Base-by-base conservation (phyloP, 2,797 vertebrate genomes). In the Sebastes kiyomatsui region DNA sequence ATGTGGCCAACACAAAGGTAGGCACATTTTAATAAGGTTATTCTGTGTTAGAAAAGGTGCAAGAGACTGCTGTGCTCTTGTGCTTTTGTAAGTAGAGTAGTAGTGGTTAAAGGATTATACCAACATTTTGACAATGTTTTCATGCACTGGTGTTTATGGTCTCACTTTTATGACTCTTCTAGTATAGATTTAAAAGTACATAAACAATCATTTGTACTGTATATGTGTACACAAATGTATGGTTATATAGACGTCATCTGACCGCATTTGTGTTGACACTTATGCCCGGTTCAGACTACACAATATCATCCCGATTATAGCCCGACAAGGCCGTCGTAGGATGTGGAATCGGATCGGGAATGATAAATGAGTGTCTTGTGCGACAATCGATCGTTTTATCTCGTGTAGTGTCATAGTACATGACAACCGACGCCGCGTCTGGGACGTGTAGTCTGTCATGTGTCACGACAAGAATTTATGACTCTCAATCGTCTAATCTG, bases 1-100 rank as follows among this genome's bases (percentile, higher is more conserved):
- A 99, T 42, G 98, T 99, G 91, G 99, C 98, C 83, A 99, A 97
- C 95, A 99, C 99, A 2, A 99, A 99, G 98, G 99, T 99, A 93
- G 6, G 60, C 3, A 35, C 4, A 12, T 72, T 62, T 74, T 28
- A 28, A 70, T 28, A 28, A 25, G 2, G 52, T 75, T 0, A 66
- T 73, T 69, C 13, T 46, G 9, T 82, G 3, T 58, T 25, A 65
- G 38, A 60, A 67, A 75, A 74, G 23, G 5, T 55, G 1, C 18
- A 9, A 46, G 14, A 60, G 10, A 65, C 46, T 55, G 7, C 0
- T 30, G 16, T 60, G 5, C 20, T 52, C 7, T 52, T 52, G 0
- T 52, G 46, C 20, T 52, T n/a, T 52, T 46, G 16, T 46, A 46
- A 18, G 42, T 46, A 46, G 42, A 20, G 42, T 20, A 46, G 42